Evolutionary conservation across 2,113 vertebrate species (phyloP).

Genomic region (Manacus vitellinus): DNA sequence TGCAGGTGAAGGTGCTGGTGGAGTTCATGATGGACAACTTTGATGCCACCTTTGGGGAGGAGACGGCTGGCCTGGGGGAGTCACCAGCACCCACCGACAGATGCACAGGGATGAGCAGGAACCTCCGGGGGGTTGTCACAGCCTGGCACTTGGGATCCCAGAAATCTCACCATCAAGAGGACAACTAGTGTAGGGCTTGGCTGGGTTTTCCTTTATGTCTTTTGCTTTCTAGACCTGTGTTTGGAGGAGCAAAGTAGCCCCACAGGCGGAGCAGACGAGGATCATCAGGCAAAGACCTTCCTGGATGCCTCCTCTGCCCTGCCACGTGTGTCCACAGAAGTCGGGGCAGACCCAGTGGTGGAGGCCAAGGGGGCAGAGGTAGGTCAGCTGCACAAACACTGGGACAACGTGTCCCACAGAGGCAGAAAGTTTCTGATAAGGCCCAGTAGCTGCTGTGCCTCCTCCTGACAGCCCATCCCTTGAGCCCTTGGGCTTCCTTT

Average conservation of each 20-base stretch:
- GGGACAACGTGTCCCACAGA: rapidly evolving
- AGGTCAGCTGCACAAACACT: not conserved
- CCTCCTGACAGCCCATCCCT: too few relatives aligned
- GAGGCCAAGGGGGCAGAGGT: not conserved
- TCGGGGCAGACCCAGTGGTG: rapidly evolving
- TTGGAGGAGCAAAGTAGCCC: not conserved
- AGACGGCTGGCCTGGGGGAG: not conserved
- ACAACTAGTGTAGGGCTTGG: not conserved
- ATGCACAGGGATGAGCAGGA: not conserved
- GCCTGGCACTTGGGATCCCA: not conserved
- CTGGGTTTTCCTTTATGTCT: not conserved
- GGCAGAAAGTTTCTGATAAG: too few relatives aligned
- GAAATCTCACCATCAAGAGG: not conserved
- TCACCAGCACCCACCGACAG: rapidly evolving
- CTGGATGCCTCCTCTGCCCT: too few relatives aligned
- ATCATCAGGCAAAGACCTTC: not conserved
- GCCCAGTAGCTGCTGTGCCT: too few relatives aligned
- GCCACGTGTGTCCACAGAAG: not conserved
- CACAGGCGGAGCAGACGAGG: too few relatives aligned
- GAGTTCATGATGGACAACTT: rapidly evolving
- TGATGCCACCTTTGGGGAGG: rapidly evolving
- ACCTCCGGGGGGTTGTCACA: too few relatives aligned
- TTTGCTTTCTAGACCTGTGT: not conserved
- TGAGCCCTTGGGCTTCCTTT: too few relatives aligned
- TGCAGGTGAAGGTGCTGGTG: not conserved